Evolutionary conservation across 2,888 invertebrate species (phyloP), one percentile per base, ranked within the genome.

Genomic region (Trichacis sp.): DNA sequence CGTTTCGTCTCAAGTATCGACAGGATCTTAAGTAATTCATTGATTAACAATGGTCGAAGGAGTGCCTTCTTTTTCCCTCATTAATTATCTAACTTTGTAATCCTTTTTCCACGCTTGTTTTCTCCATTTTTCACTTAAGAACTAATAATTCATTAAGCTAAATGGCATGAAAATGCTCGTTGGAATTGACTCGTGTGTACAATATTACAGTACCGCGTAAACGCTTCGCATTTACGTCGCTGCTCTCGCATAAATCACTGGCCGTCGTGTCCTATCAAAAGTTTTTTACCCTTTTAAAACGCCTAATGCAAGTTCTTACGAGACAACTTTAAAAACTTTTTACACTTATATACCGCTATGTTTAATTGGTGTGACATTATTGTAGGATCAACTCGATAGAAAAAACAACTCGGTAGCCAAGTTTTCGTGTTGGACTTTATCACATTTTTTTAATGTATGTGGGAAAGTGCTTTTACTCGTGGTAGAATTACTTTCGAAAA

Each of bases 111-210:
- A 15, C 15, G 14, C 53, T 63, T 42, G 19, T 36, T 62, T 33
- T 53, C 24, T 51, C 59, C 40, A 42, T 17, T 51, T 59, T 46
- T 53, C 47, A 56, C 52, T 66, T 55, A 68, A 76, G 73, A 77
- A 78, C 76, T 80, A 81, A 79, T 72, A 77, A 76, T 75, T 80
- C 72, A 77, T 82, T 80, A 83, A 83, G 81, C 82, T 83, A 82
- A 82, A 71, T 83, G 77, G 82, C 82, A 84, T 83, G 78, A 83
- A 82, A 81, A 83, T 81, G 82, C 82, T 84, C 79, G 80, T 83
- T 83, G 81, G 81, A 83, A 84, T 84, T 83, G 84, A 84, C 84
- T 83, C 82, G 77, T 81, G 82, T 82, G 76, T 82, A 80, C 77
- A 82, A 74, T 77, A 74, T 75, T 72, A 72, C 70, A 69, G 70